A percentile compares a stretch with the other conserved stretches of the same genome.
Evolutionary conservation across 2,888 invertebrate species (phyloP).

Genomic region (Cheilosia scutellata): DNA sequence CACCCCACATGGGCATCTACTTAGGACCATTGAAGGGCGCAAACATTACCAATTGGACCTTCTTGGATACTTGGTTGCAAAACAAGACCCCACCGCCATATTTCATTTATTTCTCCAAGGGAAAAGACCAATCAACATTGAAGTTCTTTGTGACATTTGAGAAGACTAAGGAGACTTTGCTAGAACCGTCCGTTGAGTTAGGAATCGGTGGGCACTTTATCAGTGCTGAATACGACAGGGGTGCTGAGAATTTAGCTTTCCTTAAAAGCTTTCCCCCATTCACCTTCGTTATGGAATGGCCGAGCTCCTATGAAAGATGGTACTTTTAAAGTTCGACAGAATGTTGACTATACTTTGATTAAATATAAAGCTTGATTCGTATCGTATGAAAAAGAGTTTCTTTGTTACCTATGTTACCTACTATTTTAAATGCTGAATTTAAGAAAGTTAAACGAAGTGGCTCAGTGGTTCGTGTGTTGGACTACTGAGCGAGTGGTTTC

Average conservation of each 20-base stretch:
- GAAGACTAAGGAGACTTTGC: slow-evolving; percentile 67
- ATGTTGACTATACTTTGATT: background rate
- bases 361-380: background rate
- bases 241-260: slow-evolving; percentile 83
- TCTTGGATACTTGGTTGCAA: slow-evolving; percentile 78
- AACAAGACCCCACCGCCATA: slow-evolving; percentile 78
- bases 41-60: slow-evolving; percentile 79
- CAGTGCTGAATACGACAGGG: slow-evolving; percentile 83
- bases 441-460: no score
- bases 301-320: slow-evolving; percentile 84
- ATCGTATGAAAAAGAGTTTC: background rate
- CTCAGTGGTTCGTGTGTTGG: no score
- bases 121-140: slow-evolving; percentile 77
- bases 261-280: slow-evolving; percentile 85
- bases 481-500: no score
- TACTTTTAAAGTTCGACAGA: slow-evolving; percentile 68
- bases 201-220: slow-evolving; percentile 85
- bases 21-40: slow-evolving; percentile 78
- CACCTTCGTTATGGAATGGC: slow-evolving; percentile 85
- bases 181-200: slow-evolving; percentile 81
- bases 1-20: slow-evolving; percentile 80
- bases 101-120: slow-evolving; percentile 79
- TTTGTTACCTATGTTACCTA: no score
- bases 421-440: background rate
- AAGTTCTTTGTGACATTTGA: slow-evolving; percentile 78